phyloP scores from a whole-genome alignment of 2,888 invertebrate species.

The Entomobrya multifasciata region DNA sequence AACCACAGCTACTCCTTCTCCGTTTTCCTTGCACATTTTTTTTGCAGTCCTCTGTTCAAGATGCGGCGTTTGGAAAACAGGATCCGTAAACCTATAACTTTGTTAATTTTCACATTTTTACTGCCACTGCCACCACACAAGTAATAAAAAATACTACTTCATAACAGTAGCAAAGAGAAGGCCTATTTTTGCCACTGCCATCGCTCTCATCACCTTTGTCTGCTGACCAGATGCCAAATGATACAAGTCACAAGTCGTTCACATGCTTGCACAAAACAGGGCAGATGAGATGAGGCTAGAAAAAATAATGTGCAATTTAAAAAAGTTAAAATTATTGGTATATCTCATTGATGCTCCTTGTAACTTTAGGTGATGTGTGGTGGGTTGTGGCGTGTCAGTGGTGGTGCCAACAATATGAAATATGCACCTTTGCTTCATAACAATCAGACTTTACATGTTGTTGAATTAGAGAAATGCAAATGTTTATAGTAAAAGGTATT shows the following conservation, averaged over 20 bases:
- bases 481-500: constrained; percentile 5
- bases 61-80: neutral
- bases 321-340: constrained; percentile 27
- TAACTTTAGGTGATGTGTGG: neutral
- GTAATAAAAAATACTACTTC: constrained; percentile 2
- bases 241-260: neutral
- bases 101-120: neutral
- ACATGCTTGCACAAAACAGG: neutral
- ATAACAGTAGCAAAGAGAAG: neutral
- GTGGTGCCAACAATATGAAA: neutral
- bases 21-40: neutral
- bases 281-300: neutral
- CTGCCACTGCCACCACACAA: neutral
- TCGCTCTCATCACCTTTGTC: neutral
- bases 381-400: constrained; percentile 8
- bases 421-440: neutral
- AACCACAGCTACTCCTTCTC: neutral
- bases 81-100: constrained; percentile 5
- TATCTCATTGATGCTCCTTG: constrained; percentile 1
- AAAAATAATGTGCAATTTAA: constrained; percentile 18
- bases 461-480: constrained; percentile 36
- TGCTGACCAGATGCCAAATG: neutral
- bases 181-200: neutral
- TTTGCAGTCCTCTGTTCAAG: constrained; percentile 2
- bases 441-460: neutral